A percentile compares a stretch with the other conserved stretches of the same genome.
Evolutionary conservation across 2,888 invertebrate genomes (phyloP).

Genomic region (Thalpophila matura): DNA sequence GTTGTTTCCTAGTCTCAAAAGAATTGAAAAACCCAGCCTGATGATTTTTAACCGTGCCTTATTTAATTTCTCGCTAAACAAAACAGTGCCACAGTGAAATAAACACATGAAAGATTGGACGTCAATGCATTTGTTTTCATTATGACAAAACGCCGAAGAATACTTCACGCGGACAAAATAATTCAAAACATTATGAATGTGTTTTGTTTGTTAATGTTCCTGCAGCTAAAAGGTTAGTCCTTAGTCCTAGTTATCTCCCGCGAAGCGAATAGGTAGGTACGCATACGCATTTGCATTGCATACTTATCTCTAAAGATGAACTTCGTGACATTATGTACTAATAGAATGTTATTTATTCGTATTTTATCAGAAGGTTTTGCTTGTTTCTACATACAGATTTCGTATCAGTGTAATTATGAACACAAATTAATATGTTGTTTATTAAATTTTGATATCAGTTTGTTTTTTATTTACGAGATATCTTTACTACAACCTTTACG

Average conservation of each 20-base stretch:
- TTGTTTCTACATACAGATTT: not conserved
- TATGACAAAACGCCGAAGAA: conserved; percentile 89
- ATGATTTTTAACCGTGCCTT: conserved; percentile 61
- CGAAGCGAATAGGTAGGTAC: not conserved
- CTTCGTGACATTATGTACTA: conserved; percentile 30
- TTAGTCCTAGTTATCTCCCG: not conserved
- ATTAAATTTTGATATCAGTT: not conserved
- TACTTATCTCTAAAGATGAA: conserved; percentile 30
- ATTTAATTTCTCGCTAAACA: conserved; percentile 33
- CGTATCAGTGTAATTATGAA: conserved; percentile 7
- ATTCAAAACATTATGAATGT: conserved; percentile 85
- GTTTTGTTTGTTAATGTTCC: conserved; percentile 88
- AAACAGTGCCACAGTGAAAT: conserved; percentile 47
- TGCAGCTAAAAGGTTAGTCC: conserved; percentile 83
- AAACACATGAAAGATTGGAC: conserved; percentile 70
- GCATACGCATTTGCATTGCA: not conserved
- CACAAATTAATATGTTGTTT: not conserved
- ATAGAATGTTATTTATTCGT: conserved; percentile 20
- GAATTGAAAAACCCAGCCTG: conserved; percentile 22
- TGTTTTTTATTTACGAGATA: conserved; percentile 3
- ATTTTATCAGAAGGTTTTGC: not conserved
- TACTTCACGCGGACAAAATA: conserved; percentile 87
- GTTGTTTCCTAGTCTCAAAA: not conserved
- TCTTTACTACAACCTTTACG: not conserved
- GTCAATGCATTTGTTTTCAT: conserved; percentile 84